Evolutionary conservation across 2,888 invertebrate genomes (phyloP), one percentile per base, ranked within the genome.

Genomic region (Gastracanthus pulcherrimus): DNA sequence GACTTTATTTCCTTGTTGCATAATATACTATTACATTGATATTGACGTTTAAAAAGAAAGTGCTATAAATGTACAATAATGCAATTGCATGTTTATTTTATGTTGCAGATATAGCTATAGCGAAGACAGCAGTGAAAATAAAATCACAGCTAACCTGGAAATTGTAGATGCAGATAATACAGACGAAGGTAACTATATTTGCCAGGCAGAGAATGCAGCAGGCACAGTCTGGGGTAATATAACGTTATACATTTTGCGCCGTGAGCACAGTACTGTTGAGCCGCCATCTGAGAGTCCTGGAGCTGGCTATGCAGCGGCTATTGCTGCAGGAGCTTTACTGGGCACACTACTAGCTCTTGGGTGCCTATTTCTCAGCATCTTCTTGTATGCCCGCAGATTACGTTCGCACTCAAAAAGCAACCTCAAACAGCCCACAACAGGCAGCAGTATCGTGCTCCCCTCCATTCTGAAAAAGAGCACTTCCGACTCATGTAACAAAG

Each of bases 121-220:
- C 26, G 84, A 87, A 19, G 85, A 87, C 45, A 89, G 87, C n/a
- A 90, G 88, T 2, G 87, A 87, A 38, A 87, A 86, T 67, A 90
- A 89, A 76, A 86, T 88, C 75, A 89, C 86, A 70, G 89, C 87
- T 79, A 85, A 85, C 3, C 83, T 91, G 3, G 86, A 88, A 29
- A 86, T 91, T 3, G 87, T 89, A 80, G 84, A 87, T 2, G 85
- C 88, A 9, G 89, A 90, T 31, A 74, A 86, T 16, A 78, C 84
- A 84, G 96, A 97, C 89, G 97, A 97, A 88, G 97, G 97, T 5
- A 96, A 96, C 9, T 97, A 97, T 89, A 94, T 96, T 3, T 98
- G 98, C 90, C 93, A 96, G 16, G 97, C 97, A 0, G 96, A 96
- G 88, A 98, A 98, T 90, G 94, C 95, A 19, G 98, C 97, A 0